These are phyloP conservation scores for Drosophila pseudotalamancana DNA, from an alignment of 2,888 invertebrate species.

Conservation along the genomic window DNA sequence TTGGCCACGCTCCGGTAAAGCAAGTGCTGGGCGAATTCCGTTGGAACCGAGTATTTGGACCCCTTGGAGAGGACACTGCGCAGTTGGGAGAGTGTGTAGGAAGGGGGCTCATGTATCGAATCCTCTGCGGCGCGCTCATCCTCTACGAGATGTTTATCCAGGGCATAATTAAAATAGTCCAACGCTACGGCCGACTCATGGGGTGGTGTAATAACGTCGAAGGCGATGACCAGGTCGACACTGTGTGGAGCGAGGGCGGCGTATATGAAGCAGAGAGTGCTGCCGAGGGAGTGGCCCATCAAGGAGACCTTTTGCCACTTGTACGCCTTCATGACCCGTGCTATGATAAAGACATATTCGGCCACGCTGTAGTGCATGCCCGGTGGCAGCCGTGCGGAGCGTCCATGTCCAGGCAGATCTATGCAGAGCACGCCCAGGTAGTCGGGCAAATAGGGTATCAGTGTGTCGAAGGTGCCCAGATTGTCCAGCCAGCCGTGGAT, in stretches of 20 bases:
- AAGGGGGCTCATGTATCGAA: slow-evolving; percentile 85
- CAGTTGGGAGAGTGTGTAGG: slow-evolving; percentile 86
- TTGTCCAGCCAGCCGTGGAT: slow-evolving; percentile 92
- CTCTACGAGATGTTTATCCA: slow-evolving; percentile 84
- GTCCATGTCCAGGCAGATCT: slow-evolving; percentile 89
- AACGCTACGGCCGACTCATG: neutral
- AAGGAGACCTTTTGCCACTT: slow-evolving; percentile 88
- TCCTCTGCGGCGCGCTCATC: slow-evolving; percentile 75
- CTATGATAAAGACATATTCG: slow-evolving; percentile 84
- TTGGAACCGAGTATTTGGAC: slow-evolving; percentile 85
- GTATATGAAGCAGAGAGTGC: slow-evolving; percentile 86
- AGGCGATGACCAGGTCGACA: slow-evolving; percentile 70
- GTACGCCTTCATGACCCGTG: slow-evolving; percentile 86
- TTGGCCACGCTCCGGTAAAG: slow-evolving; percentile 86
- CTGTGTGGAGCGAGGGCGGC: slow-evolving; percentile 85
- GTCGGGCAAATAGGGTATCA: slow-evolving; percentile 86
- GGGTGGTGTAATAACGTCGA: slow-evolving; percentile 64
- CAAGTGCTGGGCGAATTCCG: slow-evolving; percentile 85
- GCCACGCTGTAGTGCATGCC: slow-evolving; percentile 84
- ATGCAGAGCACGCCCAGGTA: slow-evolving; percentile 86
- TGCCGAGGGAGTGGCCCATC: slow-evolving; percentile 88
- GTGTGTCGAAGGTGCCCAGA: slow-evolving; percentile 88
- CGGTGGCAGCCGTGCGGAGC: slow-evolving; percentile 87
- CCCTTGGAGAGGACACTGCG: slow-evolving; percentile 85
- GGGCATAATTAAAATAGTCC: neutral